These are phyloP conservation scores for Poecile montanus DNA, from an alignment of 2,797 vertebrate genomes.

Conservation along the genomic window DNA sequence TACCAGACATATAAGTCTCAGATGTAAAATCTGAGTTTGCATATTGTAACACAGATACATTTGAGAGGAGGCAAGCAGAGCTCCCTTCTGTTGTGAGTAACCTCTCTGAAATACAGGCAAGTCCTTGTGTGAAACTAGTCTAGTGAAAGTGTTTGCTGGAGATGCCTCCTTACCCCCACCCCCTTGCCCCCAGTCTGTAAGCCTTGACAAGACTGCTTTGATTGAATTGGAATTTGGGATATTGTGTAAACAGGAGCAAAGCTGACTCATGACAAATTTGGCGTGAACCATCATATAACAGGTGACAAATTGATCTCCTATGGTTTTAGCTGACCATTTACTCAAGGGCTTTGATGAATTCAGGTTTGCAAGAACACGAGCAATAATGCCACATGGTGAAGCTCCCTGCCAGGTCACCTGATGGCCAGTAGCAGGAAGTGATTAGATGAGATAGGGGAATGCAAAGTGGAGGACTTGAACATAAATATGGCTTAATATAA, in stretches of 20 bases:
- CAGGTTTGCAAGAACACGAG: not conserved
- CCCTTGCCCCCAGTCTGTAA: not conserved
- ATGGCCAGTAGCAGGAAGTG: not conserved
- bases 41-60: not conserved
- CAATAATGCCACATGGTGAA: not conserved
- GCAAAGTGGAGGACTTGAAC: not conserved
- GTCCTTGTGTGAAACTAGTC: not conserved
- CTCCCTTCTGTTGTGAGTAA: not conserved
- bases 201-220: not conserved
- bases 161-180: not conserved
- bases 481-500: not conserved
- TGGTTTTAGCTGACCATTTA: not conserved
- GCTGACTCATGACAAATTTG: not conserved
- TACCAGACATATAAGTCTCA: not conserved
- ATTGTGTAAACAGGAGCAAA: not conserved
- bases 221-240: not conserved
- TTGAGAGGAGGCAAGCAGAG: not conserved
- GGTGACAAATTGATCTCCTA: not conserved
- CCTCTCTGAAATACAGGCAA: not conserved
- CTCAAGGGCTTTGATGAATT: not conserved
- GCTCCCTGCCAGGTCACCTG: not conserved
- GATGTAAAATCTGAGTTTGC: not conserved
- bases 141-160: not conserved
- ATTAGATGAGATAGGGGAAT: not conserved
- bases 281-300: not conserved